These are phyloP conservation scores for Drosophila murphyi DNA, from an alignment of 1,140 invertebrate species.

Conservation along the genomic window DNA sequence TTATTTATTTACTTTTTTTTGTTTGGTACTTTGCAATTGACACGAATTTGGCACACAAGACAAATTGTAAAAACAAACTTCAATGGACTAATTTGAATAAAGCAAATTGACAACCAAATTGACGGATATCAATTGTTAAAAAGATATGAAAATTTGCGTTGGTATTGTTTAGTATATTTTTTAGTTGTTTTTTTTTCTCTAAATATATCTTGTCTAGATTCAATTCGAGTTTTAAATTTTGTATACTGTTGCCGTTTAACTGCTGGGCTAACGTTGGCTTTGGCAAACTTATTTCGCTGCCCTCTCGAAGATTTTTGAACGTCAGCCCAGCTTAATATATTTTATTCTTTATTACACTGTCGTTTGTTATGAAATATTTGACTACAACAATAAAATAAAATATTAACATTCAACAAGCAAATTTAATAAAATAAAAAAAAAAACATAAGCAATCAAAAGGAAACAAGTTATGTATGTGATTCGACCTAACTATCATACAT, in stretches of 20 bases:
- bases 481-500: conserved; percentile 52
- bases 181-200: conserved; percentile 35
- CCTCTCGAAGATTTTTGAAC: conserved; percentile 7
- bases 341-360: conserved; percentile 28
- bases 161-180: conserved; percentile 40
- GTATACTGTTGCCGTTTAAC: conserved; percentile 47
- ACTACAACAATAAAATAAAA: conserved; percentile 43
- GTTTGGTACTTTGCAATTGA: conserved; percentile 64
- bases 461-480: conserved; percentile 36
- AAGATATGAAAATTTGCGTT: conserved; percentile 60
- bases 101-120: conserved; percentile 66
- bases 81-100: conserved; percentile 38
- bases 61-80: conserved; percentile 52
- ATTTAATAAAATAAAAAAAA: conserved; percentile 21
- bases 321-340: conserved; percentile 1
- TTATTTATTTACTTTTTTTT: conserved; percentile 14
- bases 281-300: conserved; percentile 6
- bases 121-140: conserved; percentile 59
- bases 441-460: conserved; percentile 37
- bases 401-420: conserved; percentile 39
- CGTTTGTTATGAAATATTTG: conserved; percentile 27
- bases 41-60: conserved; percentile 71
- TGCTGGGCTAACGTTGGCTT: conserved; percentile 7
- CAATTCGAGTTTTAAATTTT: conserved; percentile 70
- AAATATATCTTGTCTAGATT: conserved; percentile 68